phyloP scores from a whole-genome alignment of 2,113 vertebrate genomes.

The Sturnira hondurensis region DNA sequence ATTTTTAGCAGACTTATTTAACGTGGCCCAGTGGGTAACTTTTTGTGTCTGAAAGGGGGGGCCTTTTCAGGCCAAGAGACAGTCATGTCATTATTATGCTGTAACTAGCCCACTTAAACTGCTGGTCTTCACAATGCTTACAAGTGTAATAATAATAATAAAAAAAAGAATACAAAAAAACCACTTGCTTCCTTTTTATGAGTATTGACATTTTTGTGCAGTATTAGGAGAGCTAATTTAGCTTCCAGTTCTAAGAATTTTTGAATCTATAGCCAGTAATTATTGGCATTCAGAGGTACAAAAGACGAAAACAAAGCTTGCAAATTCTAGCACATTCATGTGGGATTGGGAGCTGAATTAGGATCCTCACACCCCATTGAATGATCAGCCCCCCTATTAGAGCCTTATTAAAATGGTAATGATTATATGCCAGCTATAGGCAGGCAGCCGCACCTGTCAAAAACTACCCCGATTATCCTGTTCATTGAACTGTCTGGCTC shows the following conservation, averaged over 20 bases:
- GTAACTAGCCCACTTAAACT: slow-evolving; percentile 84
- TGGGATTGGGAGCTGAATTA: slow-evolving; percentile 87
- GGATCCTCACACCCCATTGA: slow-evolving; percentile 88
- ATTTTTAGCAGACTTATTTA: slow-evolving; percentile 66
- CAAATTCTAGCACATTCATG: slow-evolving; percentile 91
- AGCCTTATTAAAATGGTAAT: slow-evolving; percentile 90
- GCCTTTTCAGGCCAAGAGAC: slow-evolving; percentile 72
- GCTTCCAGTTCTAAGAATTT: slow-evolving; percentile 88
- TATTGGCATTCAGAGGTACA: slow-evolving; percentile 89
- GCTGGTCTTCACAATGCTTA: slow-evolving; percentile 83
- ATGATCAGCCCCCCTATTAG: slow-evolving; percentile 88
- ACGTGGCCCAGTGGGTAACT: slow-evolving; percentile 63
- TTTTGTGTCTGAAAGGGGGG: slow-evolving; percentile 42
- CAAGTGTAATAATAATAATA: slow-evolving; percentile 78
- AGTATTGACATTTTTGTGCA: slow-evolving; percentile 89
- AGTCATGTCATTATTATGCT: slow-evolving; percentile 81
- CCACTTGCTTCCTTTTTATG: slow-evolving; percentile 84
- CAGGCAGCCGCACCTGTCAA: slow-evolving; percentile 87
- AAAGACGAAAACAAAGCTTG: slow-evolving; percentile 87
- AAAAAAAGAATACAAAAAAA: slow-evolving; percentile 81
- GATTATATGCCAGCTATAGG: slow-evolving; percentile 87
- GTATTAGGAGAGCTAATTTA: slow-evolving; percentile 89
- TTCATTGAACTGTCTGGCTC: slow-evolving; percentile 86
- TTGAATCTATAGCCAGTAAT: slow-evolving; percentile 90
- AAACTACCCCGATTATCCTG: slow-evolving; percentile 86